These are phyloP conservation scores for Zygogramma bicolorata DNA, from an alignment of 2,888 invertebrate genomes.

Conservation along the genomic window DNA sequence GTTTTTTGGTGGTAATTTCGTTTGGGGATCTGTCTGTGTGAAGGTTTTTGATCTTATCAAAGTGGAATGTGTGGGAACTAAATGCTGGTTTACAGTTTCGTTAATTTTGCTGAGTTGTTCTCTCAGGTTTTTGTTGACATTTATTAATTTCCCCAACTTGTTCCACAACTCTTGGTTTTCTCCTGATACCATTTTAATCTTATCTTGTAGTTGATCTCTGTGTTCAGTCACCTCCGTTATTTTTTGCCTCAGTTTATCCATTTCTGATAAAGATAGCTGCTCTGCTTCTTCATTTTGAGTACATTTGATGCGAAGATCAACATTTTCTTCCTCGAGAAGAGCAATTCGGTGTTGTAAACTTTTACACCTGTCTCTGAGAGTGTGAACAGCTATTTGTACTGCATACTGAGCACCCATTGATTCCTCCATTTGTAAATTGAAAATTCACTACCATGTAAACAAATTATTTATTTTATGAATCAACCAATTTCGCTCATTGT, in stretches of 20 bases:
- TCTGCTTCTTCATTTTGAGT: slow-evolving; percentile 48
- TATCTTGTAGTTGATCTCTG: slow-evolving; percentile 81
- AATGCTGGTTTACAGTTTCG: slow-evolving; percentile 68
- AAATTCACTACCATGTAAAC: background rate
- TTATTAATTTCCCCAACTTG: slow-evolving; percentile 75
- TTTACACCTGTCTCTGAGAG: slow-evolving; percentile 85
- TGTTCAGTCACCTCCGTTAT: slow-evolving; percentile 79
- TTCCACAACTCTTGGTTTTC: slow-evolving; percentile 87
- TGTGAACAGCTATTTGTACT: slow-evolving; percentile 81
- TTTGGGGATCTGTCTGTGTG: slow-evolving; percentile 75
- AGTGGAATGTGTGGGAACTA: slow-evolving; percentile 58
- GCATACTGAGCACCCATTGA: slow-evolving; percentile 69
- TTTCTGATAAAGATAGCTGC: slow-evolving; percentile 51
- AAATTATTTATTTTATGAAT: background rate
- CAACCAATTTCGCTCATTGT: background rate
- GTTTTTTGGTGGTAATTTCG: slow-evolving; percentile 69
- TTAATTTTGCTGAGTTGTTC: slow-evolving; percentile 70
- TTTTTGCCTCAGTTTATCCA: slow-evolving; percentile 49
- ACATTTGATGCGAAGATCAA: slow-evolving; percentile 70
- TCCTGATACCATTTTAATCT: slow-evolving; percentile 83
- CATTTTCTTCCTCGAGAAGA: slow-evolving; percentile 81
- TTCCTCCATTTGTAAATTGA: slow-evolving; percentile 57
- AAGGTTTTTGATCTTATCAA: slow-evolving; percentile 72
- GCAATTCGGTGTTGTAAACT: slow-evolving; percentile 79
- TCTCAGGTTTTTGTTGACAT: slow-evolving; percentile 71